These are phyloP conservation scores for Diplogasteroides magnus DNA, from an alignment of 1,140 invertebrate genomes.

Conservation along the genomic window DNA sequence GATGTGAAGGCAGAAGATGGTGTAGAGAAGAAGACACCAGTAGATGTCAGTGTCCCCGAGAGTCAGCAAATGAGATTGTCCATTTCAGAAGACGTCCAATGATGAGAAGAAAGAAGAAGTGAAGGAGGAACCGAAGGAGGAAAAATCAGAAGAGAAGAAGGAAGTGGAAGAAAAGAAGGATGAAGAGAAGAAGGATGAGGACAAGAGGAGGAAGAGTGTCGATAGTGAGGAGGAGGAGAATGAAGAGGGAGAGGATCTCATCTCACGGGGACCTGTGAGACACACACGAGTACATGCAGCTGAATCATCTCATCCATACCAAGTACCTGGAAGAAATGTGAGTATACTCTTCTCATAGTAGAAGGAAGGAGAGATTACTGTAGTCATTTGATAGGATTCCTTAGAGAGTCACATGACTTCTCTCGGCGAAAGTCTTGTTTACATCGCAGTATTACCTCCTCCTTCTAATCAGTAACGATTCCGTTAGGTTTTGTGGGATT, in stretches of 20 bases:
- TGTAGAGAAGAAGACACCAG: slow-evolving; percentile 1
- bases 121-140: slow-evolving; percentile 11
- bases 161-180: slow-evolving; percentile 2
- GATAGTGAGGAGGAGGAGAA: slow-evolving; percentile 20
- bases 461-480: too few relatives aligned
- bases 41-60: not conserved
- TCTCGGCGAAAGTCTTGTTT: too few relatives aligned
- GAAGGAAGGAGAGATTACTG: slow-evolving; percentile 13
- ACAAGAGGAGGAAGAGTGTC: slow-evolving; percentile 12
- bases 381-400: slow-evolving; percentile 7
- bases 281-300: too few relatives aligned
- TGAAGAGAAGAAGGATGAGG: slow-evolving; percentile 15
- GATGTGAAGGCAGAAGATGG: not conserved
- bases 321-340: slow-evolving; percentile 15
- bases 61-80: not conserved
- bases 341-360: not conserved
- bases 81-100: slow-evolving; percentile 11
- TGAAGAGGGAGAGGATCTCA: slow-evolving; percentile 33
- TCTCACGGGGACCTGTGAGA: slow-evolving; percentile 50
- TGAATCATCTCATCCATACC: slow-evolving; percentile 30
- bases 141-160: slow-evolving; percentile 4
- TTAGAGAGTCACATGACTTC: too few relatives aligned
- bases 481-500: too few relatives aligned
- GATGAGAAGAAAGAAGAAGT: slow-evolving; percentile 17
- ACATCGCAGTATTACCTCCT: too few relatives aligned